Base-by-base conservation (phyloP, 2,797 vertebrate genomes). In the Oryzias sinensis region DNA sequence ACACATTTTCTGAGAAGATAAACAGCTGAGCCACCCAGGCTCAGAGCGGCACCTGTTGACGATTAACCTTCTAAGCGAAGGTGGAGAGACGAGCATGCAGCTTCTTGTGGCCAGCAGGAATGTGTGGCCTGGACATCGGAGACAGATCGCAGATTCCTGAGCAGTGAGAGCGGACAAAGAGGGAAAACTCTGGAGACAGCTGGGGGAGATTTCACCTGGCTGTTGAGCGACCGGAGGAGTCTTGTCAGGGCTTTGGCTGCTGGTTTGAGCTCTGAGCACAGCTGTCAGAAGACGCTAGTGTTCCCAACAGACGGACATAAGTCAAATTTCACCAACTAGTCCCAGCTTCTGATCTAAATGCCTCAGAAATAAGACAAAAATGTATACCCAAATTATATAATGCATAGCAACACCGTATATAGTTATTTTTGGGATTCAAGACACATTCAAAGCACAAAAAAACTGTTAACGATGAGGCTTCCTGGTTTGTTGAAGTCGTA, bases 31-130 rank as follows among this genome's bases (percentile, higher is more conserved):
- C 43, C 76, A 62, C 76, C 85, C 64, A 76, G 76, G 50, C 81
- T 72, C 80, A 87, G 88, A 85, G 52, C 74, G 4, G 64, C 84
- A 89, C 89, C 88, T 91, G 89, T 90, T 85, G 83, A 85, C 50
- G 74, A 87, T 90, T 87, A 92, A 85, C 86, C 85, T 85, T 71
- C 53, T 29, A 63, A 43, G 78, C 73, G 1, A 81, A 89, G 89
- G 86, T 85, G 84, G 53, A 41, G 52, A 64, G 68, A 46, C 68
- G 43, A 49, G 33, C 60, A 45, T 45, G 55, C 20, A 44, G 62
- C 58, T 65, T 17, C 51, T 76, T 48, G 74, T 47, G 68, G 77
- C 52, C 40, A 18, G 49, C 9, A 77, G 78, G 72, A 81, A 79
- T 78, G 72, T 66, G 5, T 65, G 17, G 43, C 56, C 37, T 49